Conservation (phyloP, 1,140 invertebrate genomes). For the Uloborus diversus region DNA sequence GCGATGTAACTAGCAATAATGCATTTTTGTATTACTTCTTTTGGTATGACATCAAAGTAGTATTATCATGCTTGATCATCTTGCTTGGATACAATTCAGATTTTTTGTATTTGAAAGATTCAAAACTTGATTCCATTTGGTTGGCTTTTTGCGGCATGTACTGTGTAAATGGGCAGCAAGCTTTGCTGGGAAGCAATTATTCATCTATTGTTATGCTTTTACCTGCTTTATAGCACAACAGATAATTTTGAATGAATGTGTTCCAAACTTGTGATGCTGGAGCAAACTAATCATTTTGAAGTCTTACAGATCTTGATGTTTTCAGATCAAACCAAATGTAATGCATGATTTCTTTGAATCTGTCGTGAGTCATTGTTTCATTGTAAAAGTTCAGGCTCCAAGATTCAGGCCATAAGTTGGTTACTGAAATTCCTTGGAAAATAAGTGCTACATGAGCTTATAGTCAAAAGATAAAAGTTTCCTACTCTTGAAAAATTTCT, state of each 20-base stretch:
- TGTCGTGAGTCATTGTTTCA: slow-evolving; percentile 6
- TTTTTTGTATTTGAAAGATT: neutral
- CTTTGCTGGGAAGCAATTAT: slow-evolving; percentile 38
- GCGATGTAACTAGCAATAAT: too few species aligned
- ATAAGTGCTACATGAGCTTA: neutral
- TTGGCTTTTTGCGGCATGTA: slow-evolving; percentile 51
- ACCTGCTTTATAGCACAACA: slow-evolving; percentile 27
- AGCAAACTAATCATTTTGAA: slow-evolving; percentile 37
- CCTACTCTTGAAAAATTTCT: neutral
- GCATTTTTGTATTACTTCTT: too few species aligned
- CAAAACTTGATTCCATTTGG: slow-evolving; percentile 52
- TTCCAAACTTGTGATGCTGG: slow-evolving; percentile 38
- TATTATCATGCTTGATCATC: too few species aligned
- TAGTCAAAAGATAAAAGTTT: neutral
- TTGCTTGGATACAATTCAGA: too few species aligned
- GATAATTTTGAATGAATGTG: slow-evolving; percentile 47
- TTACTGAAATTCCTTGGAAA: too few species aligned
- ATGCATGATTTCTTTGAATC: slow-evolving; percentile 10
- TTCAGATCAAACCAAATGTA: slow-evolving; percentile 50
- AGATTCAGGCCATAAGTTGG: neutral
- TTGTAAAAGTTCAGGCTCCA: neutral
- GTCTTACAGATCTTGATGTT: neutral
- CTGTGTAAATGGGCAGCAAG: slow-evolving; percentile 36
- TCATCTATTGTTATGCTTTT: slow-evolving; percentile 45
- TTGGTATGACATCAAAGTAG: too few species aligned